Conservation (phyloP, 2,888 invertebrate genomes). For the Crepidodera aurea region DNA sequence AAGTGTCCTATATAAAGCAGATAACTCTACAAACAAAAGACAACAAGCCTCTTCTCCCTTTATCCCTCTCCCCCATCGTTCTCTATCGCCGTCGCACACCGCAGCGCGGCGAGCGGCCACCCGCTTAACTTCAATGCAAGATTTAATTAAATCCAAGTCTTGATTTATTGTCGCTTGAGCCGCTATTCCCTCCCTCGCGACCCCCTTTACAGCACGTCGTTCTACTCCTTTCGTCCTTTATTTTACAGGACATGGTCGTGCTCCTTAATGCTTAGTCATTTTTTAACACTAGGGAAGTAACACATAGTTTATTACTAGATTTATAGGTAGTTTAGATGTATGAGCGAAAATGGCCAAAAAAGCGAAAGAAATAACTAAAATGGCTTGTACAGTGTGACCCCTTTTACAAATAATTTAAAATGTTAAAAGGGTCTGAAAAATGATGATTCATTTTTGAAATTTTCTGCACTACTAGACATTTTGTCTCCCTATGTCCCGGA, state of each 20-base stretch:
- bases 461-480: too few relatives aligned
- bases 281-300: background rate
- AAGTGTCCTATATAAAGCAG: constrained; percentile 29
- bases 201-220: background rate
- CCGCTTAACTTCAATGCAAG: constrained; percentile 66
- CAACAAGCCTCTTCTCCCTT: constrained; percentile 27
- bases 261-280: background rate
- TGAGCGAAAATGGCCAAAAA: too few relatives aligned
- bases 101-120: constrained; percentile 62
- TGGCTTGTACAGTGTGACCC: too few relatives aligned
- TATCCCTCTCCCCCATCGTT: constrained; percentile 31
- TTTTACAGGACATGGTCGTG: constrained; percentile 2
- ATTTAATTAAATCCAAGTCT: constrained; percentile 66
- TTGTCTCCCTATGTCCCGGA: too few relatives aligned
- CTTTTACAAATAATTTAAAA: too few relatives aligned
- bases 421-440: too few relatives aligned
- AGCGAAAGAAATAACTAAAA: too few relatives aligned
- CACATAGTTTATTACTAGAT: too few relatives aligned
- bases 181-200: constrained; percentile 30
- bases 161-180: constrained; percentile 65
- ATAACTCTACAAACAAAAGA: constrained; percentile 35
- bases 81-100: constrained; percentile 53
- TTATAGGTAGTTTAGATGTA: too few relatives aligned
- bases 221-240: constrained; percentile 24
- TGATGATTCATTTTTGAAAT: too few relatives aligned